These are phyloP conservation scores for Netelia fuscicornis DNA, from an alignment of 2,888 invertebrate genomes.

Conservation along the genomic window DNA sequence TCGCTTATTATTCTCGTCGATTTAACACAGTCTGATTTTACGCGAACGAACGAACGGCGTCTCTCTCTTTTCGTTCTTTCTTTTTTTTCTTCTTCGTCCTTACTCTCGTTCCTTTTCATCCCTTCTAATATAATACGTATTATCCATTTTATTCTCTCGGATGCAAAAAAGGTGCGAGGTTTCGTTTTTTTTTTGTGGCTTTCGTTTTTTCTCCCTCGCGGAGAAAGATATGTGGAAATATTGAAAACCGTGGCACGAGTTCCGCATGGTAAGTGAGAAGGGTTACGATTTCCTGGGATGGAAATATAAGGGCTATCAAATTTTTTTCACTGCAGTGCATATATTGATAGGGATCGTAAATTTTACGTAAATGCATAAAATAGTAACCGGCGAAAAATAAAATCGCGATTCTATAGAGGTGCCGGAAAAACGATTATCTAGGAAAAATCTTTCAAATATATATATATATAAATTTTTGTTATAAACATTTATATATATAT, in stretches of 20 bases:
- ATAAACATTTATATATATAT: too few relatives aligned
- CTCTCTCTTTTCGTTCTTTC: slow-evolving; percentile 31
- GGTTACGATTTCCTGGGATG: not conserved
- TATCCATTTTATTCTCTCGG: slow-evolving; percentile 18
- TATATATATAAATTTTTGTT: too few relatives aligned
- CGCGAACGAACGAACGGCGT: slow-evolving; percentile 65
- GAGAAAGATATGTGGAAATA: slow-evolving; percentile 51
- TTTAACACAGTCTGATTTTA: slow-evolving; percentile 66
- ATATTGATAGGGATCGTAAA: too few relatives aligned
- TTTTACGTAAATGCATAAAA: too few relatives aligned
- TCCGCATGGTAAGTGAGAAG: not conserved
- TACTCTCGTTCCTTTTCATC: not conserved
- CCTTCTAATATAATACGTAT: slow-evolving; percentile 27
- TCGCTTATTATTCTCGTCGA: slow-evolving; percentile 65
- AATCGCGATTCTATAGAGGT: too few relatives aligned
- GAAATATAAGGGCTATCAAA: not conserved
- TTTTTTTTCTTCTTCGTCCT: slow-evolving; percentile 17
- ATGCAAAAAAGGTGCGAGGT: slow-evolving; percentile 66
- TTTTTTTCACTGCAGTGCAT: not conserved
- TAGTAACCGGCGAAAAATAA: too few relatives aligned
- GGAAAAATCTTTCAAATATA: too few relatives aligned
- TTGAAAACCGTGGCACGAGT: slow-evolving; percentile 25
- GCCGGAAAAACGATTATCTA: too few relatives aligned
- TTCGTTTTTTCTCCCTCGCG: slow-evolving; percentile 24
- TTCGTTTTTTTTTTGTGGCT: slow-evolving; percentile 20